Evolutionary conservation across 2,113 vertebrate species (phyloP).

Genomic region (Oncorhynchus nerka): DNA sequence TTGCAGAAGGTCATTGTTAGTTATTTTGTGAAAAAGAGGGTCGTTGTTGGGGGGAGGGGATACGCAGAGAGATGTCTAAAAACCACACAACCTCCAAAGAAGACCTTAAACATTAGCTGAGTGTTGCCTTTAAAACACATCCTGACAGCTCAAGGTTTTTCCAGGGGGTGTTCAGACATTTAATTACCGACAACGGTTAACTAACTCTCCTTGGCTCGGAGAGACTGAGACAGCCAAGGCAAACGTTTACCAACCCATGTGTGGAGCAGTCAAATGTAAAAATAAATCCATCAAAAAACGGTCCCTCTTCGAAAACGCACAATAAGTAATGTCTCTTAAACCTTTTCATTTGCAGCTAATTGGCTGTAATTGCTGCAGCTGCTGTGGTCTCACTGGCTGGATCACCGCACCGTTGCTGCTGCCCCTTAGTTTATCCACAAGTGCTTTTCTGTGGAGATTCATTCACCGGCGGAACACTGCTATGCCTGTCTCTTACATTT

Average conservation of each 20-base stretch:
- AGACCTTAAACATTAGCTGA: no score
- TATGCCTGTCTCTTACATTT: slow-evolving; percentile 6
- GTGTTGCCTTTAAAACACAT: no score
- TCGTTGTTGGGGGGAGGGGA: no score
- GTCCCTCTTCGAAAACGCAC: neutral
- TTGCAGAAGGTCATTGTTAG: slow-evolving; percentile 28
- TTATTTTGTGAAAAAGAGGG: slow-evolving; percentile 12
- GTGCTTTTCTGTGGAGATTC: slow-evolving; percentile 28
- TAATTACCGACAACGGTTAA: slow-evolving; percentile 52
- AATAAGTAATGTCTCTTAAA: slow-evolving; percentile 24
- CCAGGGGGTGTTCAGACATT: slow-evolving; percentile 25
- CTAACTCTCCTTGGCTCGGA: slow-evolving; percentile 45
- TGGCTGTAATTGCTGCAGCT: slow-evolving; percentile 36
- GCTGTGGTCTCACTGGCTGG: slow-evolving; percentile 15
- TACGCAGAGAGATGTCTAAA: no score
- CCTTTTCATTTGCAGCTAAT: slow-evolving; percentile 36
- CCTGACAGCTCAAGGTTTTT: no score
- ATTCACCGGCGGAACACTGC: slow-evolving; percentile 7
- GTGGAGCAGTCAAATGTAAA: neutral
- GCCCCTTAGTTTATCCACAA: slow-evolving; percentile 1
- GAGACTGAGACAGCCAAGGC: neutral
- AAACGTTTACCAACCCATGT: neutral
- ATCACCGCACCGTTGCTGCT: neutral
- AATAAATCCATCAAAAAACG: neutral
- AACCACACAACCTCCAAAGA: no score